A percentile compares a stretch with the other conserved stretches of the same genome.
These are phyloP conservation scores for Rhizoglyphus robini DNA, from an alignment of 1,140 invertebrate species.

Conservation along the genomic window DNA sequence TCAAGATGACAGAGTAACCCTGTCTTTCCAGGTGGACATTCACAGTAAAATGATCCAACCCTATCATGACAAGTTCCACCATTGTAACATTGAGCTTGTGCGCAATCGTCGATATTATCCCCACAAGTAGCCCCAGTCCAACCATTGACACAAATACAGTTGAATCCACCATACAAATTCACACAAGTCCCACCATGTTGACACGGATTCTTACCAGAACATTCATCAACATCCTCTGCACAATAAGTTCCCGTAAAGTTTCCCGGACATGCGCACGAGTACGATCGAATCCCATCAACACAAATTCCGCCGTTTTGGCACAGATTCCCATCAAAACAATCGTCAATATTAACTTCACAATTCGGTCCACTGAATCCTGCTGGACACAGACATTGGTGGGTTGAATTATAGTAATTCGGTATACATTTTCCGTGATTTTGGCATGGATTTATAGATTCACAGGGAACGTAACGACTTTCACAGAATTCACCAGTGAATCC, in stretches of 20 bases:
- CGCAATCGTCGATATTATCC: conserved; percentile 70
- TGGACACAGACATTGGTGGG: conserved; percentile 48
- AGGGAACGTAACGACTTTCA: conserved; percentile 83
- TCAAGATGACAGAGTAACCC: conserved; percentile 63
- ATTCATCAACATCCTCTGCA: conserved; percentile 83
- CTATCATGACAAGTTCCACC: conserved; percentile 75
- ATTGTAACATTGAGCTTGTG: conserved; percentile 62
- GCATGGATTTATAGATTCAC: conserved; percentile 74
- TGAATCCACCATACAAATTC: conserved; percentile 47
- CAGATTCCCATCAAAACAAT: conserved; percentile 63
- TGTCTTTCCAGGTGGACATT: conserved; percentile 39
- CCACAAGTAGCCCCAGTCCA: conserved; percentile 62
- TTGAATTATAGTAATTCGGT: conserved; percentile 86
- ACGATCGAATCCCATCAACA: conserved; percentile 65
- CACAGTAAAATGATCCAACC: conserved; percentile 39
- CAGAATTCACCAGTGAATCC: conserved; percentile 83
- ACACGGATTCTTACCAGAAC: conserved; percentile 42
- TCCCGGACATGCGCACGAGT: conserved; percentile 69
- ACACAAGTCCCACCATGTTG: conserved; percentile 48
- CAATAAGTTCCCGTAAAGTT: conserved; percentile 78
- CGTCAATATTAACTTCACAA: conserved; percentile 74
- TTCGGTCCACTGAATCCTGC: conserved; percentile 68
- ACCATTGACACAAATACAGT: conserved; percentile 59
- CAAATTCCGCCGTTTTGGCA: conserved; percentile 81
- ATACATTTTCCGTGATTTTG: conserved; percentile 94